phyloP scores from a whole-genome alignment of 2,113 vertebrate species.

The Callithrix jacchus region DNA sequence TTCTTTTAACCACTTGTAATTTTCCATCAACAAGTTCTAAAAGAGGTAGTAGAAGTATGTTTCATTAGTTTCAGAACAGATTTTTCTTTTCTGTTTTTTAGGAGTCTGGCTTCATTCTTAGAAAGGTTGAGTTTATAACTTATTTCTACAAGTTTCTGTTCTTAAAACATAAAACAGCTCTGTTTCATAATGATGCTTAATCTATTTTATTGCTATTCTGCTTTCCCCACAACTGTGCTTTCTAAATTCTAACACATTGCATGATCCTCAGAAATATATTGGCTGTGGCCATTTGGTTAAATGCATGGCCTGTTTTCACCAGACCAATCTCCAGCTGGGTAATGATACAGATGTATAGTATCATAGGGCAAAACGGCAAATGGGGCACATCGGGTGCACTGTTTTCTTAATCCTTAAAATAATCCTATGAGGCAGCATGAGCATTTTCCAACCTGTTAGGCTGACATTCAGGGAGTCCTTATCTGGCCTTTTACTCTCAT shows the following conservation, averaged over 20 bases:
- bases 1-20: background rate
- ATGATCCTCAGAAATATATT: background rate
- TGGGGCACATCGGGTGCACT: background rate
- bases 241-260: background rate
- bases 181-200: background rate
- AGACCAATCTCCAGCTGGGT: background rate
- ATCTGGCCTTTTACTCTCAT: background rate
- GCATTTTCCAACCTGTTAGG: background rate
- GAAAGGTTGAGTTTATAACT: background rate
- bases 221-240: background rate
- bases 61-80: conserved; percentile 11
- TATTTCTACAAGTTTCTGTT: conserved; percentile 29
- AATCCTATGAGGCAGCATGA: background rate
- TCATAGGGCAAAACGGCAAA: background rate
- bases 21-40: background rate
- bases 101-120: background rate
- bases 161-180: background rate
- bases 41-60: background rate
- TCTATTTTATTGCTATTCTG: background rate
- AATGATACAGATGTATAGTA: background rate
- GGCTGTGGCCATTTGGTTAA: background rate
- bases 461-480: background rate
- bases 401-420: background rate
- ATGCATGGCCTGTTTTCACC: background rate
- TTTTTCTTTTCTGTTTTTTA: background rate